These are phyloP conservation scores for Hemicordylus capensis DNA, from an alignment of 2,113 vertebrate species.

Conservation along the genomic window DNA sequence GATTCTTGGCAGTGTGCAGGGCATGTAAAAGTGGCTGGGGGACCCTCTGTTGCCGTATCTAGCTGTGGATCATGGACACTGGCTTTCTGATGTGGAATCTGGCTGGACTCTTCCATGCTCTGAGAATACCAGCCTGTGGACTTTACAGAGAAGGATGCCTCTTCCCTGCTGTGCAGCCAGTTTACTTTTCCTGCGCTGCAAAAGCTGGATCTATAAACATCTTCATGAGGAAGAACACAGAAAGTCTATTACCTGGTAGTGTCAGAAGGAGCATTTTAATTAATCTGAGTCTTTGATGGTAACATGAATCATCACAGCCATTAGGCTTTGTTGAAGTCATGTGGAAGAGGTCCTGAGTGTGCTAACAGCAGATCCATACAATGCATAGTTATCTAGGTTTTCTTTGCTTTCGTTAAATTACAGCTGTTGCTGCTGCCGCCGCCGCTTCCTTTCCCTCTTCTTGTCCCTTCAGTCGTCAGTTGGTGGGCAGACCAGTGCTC, in stretches of 20 bases:
- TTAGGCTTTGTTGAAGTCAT: neutral
- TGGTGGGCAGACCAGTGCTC: neutral
- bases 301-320: neutral
- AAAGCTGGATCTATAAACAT: neutral
- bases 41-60: neutral
- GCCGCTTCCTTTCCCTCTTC: neutral
- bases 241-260: neutral
- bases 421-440: neutral
- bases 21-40: neutral
- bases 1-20: neutral
- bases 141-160: neutral
- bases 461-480: neutral
- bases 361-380: neutral
- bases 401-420: neutral
- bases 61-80: no score
- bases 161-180: neutral
- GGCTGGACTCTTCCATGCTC: neutral
- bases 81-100: neutral
- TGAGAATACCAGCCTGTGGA: neutral
- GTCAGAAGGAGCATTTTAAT: slow-evolving; percentile 26
- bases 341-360: neutral
- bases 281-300: neutral
- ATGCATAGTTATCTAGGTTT: no score
- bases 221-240: neutral
- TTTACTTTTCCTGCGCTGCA: neutral